Percentiles rank a stretch among this genome's conserved stretches.
phyloP scores from a whole-genome alignment of 35 echinoderm and acorn worm species.

The Ophiothrix spiculata region DNA sequence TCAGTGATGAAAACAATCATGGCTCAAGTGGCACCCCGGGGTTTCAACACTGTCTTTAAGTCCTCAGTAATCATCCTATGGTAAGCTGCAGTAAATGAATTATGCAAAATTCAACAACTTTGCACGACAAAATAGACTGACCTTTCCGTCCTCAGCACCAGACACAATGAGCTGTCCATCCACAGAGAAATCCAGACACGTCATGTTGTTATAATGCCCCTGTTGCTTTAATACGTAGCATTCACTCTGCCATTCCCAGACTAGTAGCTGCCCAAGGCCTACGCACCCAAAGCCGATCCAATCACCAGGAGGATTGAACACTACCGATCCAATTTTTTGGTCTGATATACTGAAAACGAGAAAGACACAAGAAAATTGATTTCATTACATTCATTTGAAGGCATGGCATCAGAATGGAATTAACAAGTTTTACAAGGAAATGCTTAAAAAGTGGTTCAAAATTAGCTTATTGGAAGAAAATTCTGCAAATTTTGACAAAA shows the following conservation, averaged over 20 bases:
- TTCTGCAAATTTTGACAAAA: no score
- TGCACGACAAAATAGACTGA: conserved; percentile 18
- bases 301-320: conserved; percentile 78
- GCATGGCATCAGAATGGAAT: neutral
- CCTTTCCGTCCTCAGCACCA: conserved; percentile 93
- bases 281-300: conserved; percentile 95
- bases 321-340: conserved; percentile 67
- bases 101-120: no score
- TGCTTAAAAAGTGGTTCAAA: no score
- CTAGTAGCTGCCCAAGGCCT: conserved; percentile 77
- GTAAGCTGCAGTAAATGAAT: no score
- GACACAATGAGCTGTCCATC: conserved; percentile 87
- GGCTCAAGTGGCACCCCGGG: no score
- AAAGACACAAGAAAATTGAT: neutral
- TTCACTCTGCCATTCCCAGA: conserved; percentile 99
- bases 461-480: no score
- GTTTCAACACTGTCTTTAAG: no score
- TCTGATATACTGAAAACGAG: conserved; percentile 67
- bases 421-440: no score
- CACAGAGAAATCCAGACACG: conserved; percentile 75
- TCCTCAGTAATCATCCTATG: no score
- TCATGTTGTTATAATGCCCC: conserved; percentile 96
- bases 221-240: conserved; percentile 96
- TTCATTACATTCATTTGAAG: neutral
- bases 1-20: no score